These are phyloP conservation scores for Poeciliopsis gracilis DNA, from an alignment of 2,797 vertebrate genomes.

Conservation along the genomic window DNA sequence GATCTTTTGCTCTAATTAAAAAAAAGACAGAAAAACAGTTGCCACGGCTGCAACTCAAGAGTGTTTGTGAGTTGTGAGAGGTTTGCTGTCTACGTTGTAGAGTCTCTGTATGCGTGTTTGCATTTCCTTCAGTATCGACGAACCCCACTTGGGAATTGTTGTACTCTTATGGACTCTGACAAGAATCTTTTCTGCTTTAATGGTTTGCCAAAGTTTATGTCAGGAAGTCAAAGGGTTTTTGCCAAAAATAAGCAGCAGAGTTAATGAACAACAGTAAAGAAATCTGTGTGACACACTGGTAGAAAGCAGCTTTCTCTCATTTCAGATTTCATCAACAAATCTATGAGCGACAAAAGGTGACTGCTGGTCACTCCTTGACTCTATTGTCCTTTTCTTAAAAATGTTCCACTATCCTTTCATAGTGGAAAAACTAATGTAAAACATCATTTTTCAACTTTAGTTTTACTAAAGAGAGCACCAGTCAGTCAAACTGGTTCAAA, in stretches of 20 bases:
- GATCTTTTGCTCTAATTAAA: slow-evolving; percentile 85
- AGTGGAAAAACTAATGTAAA: neutral
- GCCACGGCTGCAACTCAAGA: slow-evolving; percentile 59
- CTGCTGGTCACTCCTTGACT: neutral
- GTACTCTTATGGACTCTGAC: slow-evolving; percentile 25
- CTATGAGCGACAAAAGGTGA: neutral
- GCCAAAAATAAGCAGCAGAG: neutral
- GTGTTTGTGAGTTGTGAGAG: slow-evolving; percentile 51
- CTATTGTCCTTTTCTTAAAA: neutral
- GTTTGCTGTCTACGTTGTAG: slow-evolving; percentile 30
- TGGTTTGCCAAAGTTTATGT: slow-evolving; percentile 20
- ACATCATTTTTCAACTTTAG: neutral
- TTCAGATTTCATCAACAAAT: slow-evolving; percentile 21
- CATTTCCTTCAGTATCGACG: neutral
- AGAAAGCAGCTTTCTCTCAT: slow-evolving; percentile 1
- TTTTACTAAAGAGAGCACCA: neutral
- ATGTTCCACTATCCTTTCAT: neutral
- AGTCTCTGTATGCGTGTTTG: slow-evolving; percentile 20
- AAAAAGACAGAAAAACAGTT: slow-evolving; percentile 78
- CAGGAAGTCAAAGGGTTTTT: slow-evolving; percentile 24
- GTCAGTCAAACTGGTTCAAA: too few relatives aligned
- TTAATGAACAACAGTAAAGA: slow-evolving; percentile 15
- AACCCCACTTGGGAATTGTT: slow-evolving; percentile 15
- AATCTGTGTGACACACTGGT: slow-evolving; percentile 6
- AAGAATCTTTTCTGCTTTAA: neutral